A percentile compares a stretch with the other conserved stretches of the same genome.
phyloP scores from a whole-genome alignment of 1,140 invertebrate species.

The Ladona fulva region DNA sequence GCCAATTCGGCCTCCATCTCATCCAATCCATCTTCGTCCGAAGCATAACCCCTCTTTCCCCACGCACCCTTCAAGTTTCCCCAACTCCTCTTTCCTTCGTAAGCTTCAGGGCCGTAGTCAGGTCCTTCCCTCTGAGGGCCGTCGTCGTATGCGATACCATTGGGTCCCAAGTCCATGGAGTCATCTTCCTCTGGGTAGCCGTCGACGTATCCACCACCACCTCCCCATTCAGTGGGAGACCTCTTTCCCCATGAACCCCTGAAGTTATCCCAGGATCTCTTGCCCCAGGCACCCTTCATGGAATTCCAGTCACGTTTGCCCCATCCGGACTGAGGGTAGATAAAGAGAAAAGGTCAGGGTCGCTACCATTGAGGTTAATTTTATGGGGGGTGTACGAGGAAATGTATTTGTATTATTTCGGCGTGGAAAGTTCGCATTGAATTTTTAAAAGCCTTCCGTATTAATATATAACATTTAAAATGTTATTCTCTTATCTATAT shows the following conservation, averaged over 20 bases:
- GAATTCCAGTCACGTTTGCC: constrained; percentile 19
- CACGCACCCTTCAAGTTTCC: constrained; percentile 18
- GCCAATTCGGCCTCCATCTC: background rate
- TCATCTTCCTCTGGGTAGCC: background rate
- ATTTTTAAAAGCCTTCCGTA: no score
- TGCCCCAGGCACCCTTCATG: constrained; percentile 20
- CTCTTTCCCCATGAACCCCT: constrained; percentile 21
- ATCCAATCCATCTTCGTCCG: background rate
- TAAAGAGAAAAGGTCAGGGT: background rate
- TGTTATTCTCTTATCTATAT: no score
- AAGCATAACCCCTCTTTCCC: constrained; percentile 18
- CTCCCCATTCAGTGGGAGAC: background rate
- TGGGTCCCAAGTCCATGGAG: background rate
- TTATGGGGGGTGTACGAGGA: no score
- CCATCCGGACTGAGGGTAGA: background rate
- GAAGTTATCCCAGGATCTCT: constrained; percentile 19
- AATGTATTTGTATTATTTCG: no score
- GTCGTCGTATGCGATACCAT: background rate
- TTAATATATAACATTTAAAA: no score
- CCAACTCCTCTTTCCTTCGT: constrained; percentile 19
- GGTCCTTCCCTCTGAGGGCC: background rate
- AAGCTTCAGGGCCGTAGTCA: background rate
- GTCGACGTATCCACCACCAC: background rate
- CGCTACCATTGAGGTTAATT: no score
- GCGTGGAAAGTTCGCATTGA: no score